Base-by-base conservation (phyloP, 2,888 invertebrate genomes). In the Netelia inedita region DNA sequence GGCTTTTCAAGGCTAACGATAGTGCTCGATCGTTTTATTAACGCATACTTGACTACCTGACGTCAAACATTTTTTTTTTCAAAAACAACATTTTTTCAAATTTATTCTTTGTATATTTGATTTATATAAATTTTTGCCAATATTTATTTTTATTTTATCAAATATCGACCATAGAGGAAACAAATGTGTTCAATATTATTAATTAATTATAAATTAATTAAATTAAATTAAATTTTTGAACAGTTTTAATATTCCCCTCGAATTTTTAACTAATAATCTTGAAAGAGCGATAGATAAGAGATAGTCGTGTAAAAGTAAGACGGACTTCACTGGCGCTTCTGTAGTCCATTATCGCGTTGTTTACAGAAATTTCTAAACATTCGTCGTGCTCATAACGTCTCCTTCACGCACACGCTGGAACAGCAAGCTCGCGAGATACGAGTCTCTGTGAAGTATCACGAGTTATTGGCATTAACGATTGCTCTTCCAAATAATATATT, bases 291-390 rank as follows among this genome's bases (percentile, higher is more conserved):
- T 2, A 53, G 16, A 78, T 55, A 84, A 61, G 69, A 65, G 63
- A 78, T 35, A 11, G 28, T 55, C 46, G 43, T 28, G 50, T 59
- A 65, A 21, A 55, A 73, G 63, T 46, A 85, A 63, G 69, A 79
- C 57, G 79, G 53, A 66, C 75, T 82, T 75, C 11, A 71, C 75
- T 85, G 74, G 90, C 90, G 92, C 91, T 93, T 92, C 93, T 93
- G 93, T 92, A 93, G 92, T 92, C 92, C 93, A 93, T 93, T 93
- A 93, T 91, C 89, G 91, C 89, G 89, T 89, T 92, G 93, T 93
- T 93, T 93, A 92, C 89, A 91, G 90, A 91, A 90, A 91, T 91
- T 89, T 89, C 89, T 93, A 93, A 93, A 93, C 93, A 93, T 90
- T 90, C 89, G 69, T 88, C 88, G 89, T 91, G 91, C 89, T 57